Evolutionary conservation across 2,888 invertebrate genomes (phyloP).

Genomic region (Cerceris rybyensis): DNA sequence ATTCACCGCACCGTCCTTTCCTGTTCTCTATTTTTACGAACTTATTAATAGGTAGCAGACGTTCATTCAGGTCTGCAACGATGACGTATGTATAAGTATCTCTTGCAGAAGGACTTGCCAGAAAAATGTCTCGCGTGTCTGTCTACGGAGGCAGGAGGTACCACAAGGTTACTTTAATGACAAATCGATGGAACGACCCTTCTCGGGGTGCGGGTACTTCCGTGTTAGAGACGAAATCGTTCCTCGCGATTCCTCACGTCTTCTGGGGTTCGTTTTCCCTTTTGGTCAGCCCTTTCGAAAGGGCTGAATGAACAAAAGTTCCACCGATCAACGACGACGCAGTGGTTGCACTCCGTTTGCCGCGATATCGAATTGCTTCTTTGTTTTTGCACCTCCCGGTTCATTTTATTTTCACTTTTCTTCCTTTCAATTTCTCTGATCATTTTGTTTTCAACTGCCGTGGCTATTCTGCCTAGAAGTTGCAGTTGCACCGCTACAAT

Average conservation of each 20-base stretch:
- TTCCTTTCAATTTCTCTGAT: too few relatives aligned
- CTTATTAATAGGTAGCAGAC: slow-evolving; percentile 19
- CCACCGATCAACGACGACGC: too few relatives aligned
- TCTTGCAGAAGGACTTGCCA: slow-evolving; percentile 17
- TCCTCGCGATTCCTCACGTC: slow-evolving; percentile 10
- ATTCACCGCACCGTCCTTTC: not conserved
- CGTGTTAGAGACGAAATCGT: slow-evolving; percentile 26
- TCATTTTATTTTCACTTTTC: too few relatives aligned
- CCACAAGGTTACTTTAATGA: slow-evolving; percentile 69
- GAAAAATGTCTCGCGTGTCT: slow-evolving; percentile 61
- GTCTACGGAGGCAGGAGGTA: slow-evolving; percentile 52
- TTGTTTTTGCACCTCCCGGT: too few relatives aligned
- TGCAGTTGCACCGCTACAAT: too few relatives aligned
- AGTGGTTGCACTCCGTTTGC: too few relatives aligned
- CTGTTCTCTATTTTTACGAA: slow-evolving; percentile 1
- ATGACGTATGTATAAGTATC: slow-evolving; percentile 28
- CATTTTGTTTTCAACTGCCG: too few relatives aligned
- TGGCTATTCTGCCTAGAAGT: too few relatives aligned
- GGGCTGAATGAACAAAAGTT: too few relatives aligned
- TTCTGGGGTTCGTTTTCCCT: slow-evolving; percentile 1
- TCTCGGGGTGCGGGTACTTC: slow-evolving; percentile 18
- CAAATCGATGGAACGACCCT: slow-evolving; percentile 70
- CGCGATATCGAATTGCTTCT: too few relatives aligned
- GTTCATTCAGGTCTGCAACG: slow-evolving; percentile 36
- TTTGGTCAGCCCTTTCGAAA: not conserved